phyloP scores from a whole-genome alignment of 2,888 invertebrate species.

The Keiferia lycopersicella region DNA sequence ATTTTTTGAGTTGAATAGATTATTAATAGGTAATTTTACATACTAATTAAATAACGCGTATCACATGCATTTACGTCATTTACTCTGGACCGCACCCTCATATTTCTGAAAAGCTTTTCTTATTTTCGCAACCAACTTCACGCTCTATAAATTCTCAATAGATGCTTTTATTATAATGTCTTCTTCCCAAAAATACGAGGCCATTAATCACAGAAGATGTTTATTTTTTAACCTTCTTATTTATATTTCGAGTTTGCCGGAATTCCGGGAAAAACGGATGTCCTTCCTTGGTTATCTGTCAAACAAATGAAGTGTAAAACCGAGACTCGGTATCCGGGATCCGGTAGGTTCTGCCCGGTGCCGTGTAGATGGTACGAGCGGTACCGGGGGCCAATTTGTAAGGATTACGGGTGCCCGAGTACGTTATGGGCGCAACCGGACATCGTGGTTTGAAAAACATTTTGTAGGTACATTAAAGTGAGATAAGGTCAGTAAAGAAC shows the following conservation, averaged over 20 bases:
- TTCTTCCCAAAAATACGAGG: constrained; percentile 14
- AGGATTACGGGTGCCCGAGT: constrained; percentile 67
- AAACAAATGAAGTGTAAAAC: constrained; percentile 62
- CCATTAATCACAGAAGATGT: constrained; percentile 22
- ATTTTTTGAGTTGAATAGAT: too few species aligned
- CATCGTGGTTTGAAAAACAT: constrained; percentile 40
- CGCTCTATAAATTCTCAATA: constrained; percentile 17
- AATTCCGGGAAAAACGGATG: constrained; percentile 32
- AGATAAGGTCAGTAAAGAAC: too few species aligned
- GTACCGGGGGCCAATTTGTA: constrained; percentile 56
- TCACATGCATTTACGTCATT: not conserved
- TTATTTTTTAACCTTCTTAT: constrained; percentile 21
- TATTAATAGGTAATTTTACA: too few species aligned
- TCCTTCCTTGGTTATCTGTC: constrained; percentile 43
- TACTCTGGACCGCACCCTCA: not conserved
- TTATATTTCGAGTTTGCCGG: constrained; percentile 16
- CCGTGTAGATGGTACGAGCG: not conserved
- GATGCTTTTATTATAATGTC: constrained; percentile 12
- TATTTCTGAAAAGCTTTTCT: not conserved
- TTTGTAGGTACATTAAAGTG: constrained; percentile 44
- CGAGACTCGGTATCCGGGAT: constrained; percentile 38
- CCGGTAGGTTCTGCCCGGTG: constrained; percentile 31
- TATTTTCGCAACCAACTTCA: constrained; percentile 10
- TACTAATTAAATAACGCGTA: too few species aligned
- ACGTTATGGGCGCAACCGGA: constrained; percentile 51